Conservation (phyloP, 2,888 invertebrate species). For the Amblyjoppa proteus region DNA sequence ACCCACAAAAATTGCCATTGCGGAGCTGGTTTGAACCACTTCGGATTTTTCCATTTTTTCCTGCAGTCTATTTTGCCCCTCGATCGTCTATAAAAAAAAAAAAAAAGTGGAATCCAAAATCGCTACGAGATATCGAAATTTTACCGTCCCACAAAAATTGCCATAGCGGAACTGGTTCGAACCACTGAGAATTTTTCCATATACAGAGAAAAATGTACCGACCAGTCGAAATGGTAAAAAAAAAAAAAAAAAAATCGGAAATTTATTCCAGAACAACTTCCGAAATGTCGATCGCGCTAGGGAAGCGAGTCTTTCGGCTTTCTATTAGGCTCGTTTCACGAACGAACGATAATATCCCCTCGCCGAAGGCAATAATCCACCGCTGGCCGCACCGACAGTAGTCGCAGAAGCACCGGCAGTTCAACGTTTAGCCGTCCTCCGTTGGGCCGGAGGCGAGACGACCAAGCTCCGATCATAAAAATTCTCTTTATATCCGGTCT, state of each 20-base stretch:
- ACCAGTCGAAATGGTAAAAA: background rate
- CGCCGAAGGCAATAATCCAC: slow-evolving; percentile 59
- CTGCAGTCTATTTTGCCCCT: no score
- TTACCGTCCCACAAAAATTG: background rate
- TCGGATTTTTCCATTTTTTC: background rate
- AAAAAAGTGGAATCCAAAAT: no score
- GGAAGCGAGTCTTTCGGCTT: slow-evolving; percentile 26
- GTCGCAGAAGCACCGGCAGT: slow-evolving; percentile 47
- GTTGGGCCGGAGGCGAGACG: slow-evolving; percentile 32
- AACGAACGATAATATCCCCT: slow-evolving; percentile 54
- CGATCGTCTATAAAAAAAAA: no score
- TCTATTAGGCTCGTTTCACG: slow-evolving; percentile 44
- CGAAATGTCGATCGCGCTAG: background rate
- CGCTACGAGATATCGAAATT: background rate
- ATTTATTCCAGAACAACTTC: slow-evolving; percentile 2
- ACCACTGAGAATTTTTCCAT: background rate
- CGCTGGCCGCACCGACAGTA: slow-evolving; percentile 29
- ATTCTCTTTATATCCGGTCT: slow-evolving; percentile 63
- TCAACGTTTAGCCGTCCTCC: slow-evolving; percentile 51
- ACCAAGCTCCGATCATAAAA: slow-evolving; percentile 59
- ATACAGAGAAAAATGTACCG: no score
- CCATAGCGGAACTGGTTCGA: background rate
- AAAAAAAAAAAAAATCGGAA: background rate
- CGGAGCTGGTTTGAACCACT: background rate
- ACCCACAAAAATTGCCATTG: no score